Base-by-base conservation (phyloP, 2,797 vertebrate species). In the Alauda arvensis region DNA sequence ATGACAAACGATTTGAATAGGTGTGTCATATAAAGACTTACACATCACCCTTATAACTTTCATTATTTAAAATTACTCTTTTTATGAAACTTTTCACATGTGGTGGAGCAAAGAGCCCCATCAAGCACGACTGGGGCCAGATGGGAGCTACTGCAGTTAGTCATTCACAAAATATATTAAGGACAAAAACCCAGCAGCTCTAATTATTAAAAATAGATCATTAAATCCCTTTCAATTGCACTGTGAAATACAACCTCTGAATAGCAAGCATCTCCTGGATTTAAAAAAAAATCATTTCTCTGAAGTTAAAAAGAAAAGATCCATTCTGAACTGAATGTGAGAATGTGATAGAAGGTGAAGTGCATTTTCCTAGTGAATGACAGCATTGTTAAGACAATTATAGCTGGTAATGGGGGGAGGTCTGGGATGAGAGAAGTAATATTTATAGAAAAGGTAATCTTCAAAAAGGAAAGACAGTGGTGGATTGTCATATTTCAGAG, bases 201-300 rank as follows among this genome's bases (percentile, higher is more conserved):
- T 92, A 91, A 94, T 94, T 91, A 77, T 89, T 93, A 91, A 67
- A 82, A 91, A 95, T 94, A 91, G 83, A 65, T 88, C 83, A 80
- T 93, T 95, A 95, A 94, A 90, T 77, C 61, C 33, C 13, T 87
- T 92, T 68, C 63, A 67, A 84, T 76, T 83, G 52, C 46, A 68
- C 39, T 39, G 33, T 87, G 72, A 91, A 95, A 88, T 90, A 74
- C 48, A 76, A 57, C 85, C 76, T 82, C 87, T 86, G 81, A 86
- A 93, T 83, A 92, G 56, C 53, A 91, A 89, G 55, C 46, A 66
- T 40, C 42, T 84, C 52, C 59, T 66, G 59, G 48, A 63, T 66
- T n/a, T n/a, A 85, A 92, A 45, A 45, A 62, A 77, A 52, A 46
- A 40, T 3, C 6, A 61, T 28, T 75, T 78, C 5, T 83, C 31